Evolutionary conservation across 2,888 invertebrate genomes (phyloP).

Genomic region (Netelia virgata): DNA sequence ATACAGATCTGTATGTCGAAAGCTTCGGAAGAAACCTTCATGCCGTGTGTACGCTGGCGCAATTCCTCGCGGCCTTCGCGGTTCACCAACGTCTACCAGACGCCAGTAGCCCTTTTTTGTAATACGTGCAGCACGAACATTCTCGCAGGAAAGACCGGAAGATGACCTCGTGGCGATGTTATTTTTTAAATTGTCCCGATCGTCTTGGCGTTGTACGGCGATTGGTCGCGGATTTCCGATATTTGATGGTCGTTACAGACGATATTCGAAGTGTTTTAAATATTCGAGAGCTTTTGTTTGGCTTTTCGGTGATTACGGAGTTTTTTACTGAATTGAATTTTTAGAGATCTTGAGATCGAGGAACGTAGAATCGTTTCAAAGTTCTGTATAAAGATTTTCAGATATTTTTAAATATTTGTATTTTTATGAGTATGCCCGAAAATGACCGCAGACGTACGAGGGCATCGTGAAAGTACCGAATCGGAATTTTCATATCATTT

Average conservation of each 20-base stretch:
- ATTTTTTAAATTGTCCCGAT: constrained; percentile 19
- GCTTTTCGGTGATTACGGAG: too few species aligned
- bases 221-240: neutral
- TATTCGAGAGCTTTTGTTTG: neutral
- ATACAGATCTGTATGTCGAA: constrained; percentile 18
- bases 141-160: constrained; percentile 55
- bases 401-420: too few species aligned
- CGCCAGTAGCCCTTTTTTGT: constrained; percentile 49
- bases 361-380: too few species aligned
- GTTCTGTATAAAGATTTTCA: too few species aligned
- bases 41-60: constrained; percentile 12
- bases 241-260: neutral
- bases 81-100: constrained; percentile 57
- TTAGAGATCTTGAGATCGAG: too few species aligned
- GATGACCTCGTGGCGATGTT: constrained; percentile 53
- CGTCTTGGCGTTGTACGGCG: constrained; percentile 15
- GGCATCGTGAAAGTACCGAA: too few species aligned
- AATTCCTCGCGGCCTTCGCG: constrained; percentile 61
- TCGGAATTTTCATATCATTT: too few species aligned
- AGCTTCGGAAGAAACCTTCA: constrained; percentile 60
- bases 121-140: constrained; percentile 30
- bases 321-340: too few species aligned
- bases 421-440: too few species aligned
- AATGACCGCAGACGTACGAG: too few species aligned
- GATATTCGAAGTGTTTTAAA: neutral